A percentile compares a stretch with the other conserved stretches of the same genome.
phyloP scores from a whole-genome alignment of 2,888 invertebrate species.

The Mycogona germanica region DNA sequence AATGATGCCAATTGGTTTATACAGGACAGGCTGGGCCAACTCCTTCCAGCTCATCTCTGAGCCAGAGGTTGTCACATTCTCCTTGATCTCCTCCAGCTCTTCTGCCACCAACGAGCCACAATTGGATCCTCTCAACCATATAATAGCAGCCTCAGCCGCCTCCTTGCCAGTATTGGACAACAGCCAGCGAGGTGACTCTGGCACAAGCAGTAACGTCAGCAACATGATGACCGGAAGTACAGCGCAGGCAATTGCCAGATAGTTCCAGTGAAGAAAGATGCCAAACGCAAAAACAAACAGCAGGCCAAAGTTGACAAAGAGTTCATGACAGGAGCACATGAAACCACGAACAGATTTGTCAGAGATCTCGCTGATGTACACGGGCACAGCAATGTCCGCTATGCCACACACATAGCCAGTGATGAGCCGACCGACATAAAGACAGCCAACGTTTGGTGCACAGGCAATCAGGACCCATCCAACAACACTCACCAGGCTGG shows the following conservation, averaged over 20 bases:
- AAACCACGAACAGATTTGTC: conserved; percentile 17
- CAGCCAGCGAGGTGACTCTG: conserved; percentile 10
- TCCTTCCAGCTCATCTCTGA: neutral
- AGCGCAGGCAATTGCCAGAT: neutral
- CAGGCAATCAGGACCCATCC: conserved; percentile 10
- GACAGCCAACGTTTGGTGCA: neutral
- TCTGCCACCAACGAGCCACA: too few species aligned
- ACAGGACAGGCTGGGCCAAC: neutral
- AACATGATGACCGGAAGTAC: neutral
- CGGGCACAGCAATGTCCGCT: conserved; percentile 1
- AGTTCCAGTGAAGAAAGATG: neutral
- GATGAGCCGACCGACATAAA: conserved; percentile 21
- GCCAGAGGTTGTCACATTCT: neutral
- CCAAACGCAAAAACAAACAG: neutral
- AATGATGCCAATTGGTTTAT: conserved; percentile 17
- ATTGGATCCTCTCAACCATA: neutral
- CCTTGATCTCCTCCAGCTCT: conserved; percentile 2
- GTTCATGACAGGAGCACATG: conserved; percentile 13
- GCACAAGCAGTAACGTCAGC: neutral
- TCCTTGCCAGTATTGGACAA: neutral
- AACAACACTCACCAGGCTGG: neutral
- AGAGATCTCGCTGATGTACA: conserved; percentile 19
- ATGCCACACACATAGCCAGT: conserved; percentile 20
- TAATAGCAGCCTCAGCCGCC: neutral
- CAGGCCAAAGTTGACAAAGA: conserved; percentile 1